These are phyloP conservation scores for Melospiza melodia DNA, from an alignment of 2,113 vertebrate species.

Conservation along the genomic window DNA sequence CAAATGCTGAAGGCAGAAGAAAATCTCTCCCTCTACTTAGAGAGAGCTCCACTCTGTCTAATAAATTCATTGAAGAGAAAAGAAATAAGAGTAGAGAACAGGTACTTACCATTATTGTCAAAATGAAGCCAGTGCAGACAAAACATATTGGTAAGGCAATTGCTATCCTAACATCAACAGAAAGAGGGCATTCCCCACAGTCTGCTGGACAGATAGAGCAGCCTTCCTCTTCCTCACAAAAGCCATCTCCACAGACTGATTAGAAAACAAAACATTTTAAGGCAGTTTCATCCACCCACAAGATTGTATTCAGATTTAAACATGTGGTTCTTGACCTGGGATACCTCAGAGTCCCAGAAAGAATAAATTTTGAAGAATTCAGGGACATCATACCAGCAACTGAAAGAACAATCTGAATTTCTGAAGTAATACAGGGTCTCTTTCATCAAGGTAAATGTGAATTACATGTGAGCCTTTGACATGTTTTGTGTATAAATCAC, in stretches of 20 bases:
- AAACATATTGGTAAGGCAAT: slow-evolving; percentile 79
- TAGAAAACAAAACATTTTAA: background rate
- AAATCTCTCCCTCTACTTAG: background rate
- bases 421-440: background rate
- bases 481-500: background rate
- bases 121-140: slow-evolving; percentile 73
- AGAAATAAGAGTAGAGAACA: background rate
- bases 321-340: background rate
- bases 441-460: background rate
- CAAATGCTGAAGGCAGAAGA: background rate
- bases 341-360: background rate
- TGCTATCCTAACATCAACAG: slow-evolving; percentile 59
- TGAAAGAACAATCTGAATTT: background rate
- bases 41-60: background rate
- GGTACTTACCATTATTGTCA: slow-evolving; percentile 74
- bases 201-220: slow-evolving; percentile 82
- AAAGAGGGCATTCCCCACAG: slow-evolving; percentile 81
- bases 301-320: background rate
- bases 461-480: background rate
- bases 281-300: background rate
- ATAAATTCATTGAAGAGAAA: background rate
- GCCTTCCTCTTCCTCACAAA: slow-evolving; percentile 80
- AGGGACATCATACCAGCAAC: background rate
- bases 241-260: slow-evolving; percentile 79
- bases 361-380: background rate